Base-by-base conservation (phyloP, 2,888 invertebrate genomes). In the Leuctra nigra region DNA sequence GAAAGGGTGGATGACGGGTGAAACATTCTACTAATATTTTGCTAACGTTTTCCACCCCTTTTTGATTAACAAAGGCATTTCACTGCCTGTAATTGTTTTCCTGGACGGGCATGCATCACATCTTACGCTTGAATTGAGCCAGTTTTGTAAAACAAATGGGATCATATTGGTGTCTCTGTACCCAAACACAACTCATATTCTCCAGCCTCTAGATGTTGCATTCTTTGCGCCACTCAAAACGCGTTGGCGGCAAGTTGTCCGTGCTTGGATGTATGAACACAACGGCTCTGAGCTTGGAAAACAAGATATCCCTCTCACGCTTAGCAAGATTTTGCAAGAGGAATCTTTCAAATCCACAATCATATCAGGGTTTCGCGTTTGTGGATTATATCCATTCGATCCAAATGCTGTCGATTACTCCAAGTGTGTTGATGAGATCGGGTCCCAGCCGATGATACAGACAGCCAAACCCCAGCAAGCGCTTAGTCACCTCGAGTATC, bases 31-130 rank as follows among this genome's bases (percentile, higher is more conserved):
- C 39, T 65, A 66, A 56, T 66, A 65, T 60, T 59, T 66, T 38
- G 55, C 61, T 7, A 64, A 65, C 55, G 59, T 64, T 16, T 66
- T 65, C 58, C 20, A 62, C 41, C 63, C 65, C 39, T 66, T 53
- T 35, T 55, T 66, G 4, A 29, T 58, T 6, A 47, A 64, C 55
- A 60, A 56, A 22, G 46, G 61, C 20, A 60, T 63, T 59, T 47
- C 52, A 58, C 25, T 63, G 18, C 65, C 65, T 13, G 62, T 66
- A 64, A 55, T 67, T 23, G 60, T 66, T 4, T 66, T 65, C 56
- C 55, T 66, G 23, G 65, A 66, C 60, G 62, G 65, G 16, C 64
- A 66, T 61, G 47, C 60, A 50, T 66, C 66, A 35, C 65, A 66
- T 50, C 41, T 65, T 41, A 61, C 60, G 39, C 22, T 63, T 13